Evolutionary conservation across 2,113 vertebrate genomes (phyloP).

Genomic region (Nibea coibor): DNA sequence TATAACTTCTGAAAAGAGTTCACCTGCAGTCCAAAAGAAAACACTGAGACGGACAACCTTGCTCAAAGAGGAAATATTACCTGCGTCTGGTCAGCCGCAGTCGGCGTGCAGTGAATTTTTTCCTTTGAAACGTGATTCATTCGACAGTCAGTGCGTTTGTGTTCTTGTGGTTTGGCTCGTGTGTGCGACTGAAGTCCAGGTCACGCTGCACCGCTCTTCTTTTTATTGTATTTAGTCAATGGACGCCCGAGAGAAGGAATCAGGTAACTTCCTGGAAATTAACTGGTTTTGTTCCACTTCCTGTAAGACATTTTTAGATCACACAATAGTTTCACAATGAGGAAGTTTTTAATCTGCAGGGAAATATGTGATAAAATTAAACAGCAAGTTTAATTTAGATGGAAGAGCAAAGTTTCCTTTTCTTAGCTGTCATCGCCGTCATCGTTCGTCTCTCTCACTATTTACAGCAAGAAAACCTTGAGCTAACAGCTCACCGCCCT

Average conservation of each 20-base stretch:
- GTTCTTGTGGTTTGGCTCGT: background rate
- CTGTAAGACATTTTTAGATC: conserved; percentile 30
- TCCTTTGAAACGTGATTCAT: background rate
- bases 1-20: too few relatives aligned
- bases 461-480: background rate
- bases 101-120: background rate
- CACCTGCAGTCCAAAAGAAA: too few relatives aligned
- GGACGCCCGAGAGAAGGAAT: conserved; percentile 8
- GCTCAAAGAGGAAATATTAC: too few relatives aligned
- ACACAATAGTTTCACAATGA: conserved; percentile 5
- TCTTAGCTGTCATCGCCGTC: background rate
- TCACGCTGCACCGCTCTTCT: background rate
- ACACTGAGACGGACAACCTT: too few relatives aligned
- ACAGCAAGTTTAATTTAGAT: background rate
- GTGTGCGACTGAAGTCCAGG: background rate
- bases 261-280: conserved; percentile 46
- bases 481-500: background rate
- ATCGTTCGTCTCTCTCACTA: background rate
- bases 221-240: background rate
- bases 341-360: conserved; percentile 6
- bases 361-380: background rate
- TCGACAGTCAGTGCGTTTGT: background rate
- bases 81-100: background rate
- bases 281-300: conserved; percentile 28
- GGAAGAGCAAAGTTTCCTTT: too few relatives aligned